These are phyloP conservation scores for Ictalurus punctatus DNA, from an alignment of 2,113 vertebrate genomes.

Conservation along the genomic window DNA sequence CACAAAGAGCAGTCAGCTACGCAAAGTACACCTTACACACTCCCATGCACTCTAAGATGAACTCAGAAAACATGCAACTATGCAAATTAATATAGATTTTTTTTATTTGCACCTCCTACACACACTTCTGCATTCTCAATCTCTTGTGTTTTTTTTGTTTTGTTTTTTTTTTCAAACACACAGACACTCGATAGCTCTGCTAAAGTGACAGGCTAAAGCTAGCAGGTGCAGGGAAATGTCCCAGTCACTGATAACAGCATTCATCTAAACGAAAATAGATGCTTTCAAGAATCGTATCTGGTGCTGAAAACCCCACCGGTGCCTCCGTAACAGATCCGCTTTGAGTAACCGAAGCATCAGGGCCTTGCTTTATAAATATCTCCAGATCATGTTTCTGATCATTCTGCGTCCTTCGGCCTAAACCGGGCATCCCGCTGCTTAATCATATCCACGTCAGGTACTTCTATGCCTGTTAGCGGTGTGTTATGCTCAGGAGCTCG, in stretches of 20 bases:
- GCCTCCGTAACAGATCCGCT: slow-evolving; percentile 72
- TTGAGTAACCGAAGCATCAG: slow-evolving; percentile 65
- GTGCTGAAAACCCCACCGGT: slow-evolving; percentile 65
- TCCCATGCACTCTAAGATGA: background rate
- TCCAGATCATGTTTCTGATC: slow-evolving; percentile 69
- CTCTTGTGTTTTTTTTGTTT: background rate
- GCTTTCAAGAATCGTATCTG: slow-evolving; percentile 75
- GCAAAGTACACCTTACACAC: background rate
- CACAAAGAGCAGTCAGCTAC: background rate
- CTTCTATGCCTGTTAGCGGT: slow-evolving; percentile 52
- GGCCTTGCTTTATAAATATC: slow-evolving; percentile 75
- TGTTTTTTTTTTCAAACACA: background rate
- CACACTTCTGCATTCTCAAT: background rate
- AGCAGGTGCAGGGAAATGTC: slow-evolving; percentile 56
- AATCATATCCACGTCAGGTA: slow-evolving; percentile 57
- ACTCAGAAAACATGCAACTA: background rate
- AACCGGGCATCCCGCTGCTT: slow-evolving; percentile 54
- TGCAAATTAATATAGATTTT: background rate
- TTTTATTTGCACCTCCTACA: background rate
- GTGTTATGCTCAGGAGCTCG: background rate
- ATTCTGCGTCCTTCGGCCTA: slow-evolving; percentile 64
- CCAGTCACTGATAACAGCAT: slow-evolving; percentile 64
- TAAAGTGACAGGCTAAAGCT: slow-evolving; percentile 23
- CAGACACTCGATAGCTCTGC: background rate
- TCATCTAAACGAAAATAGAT: slow-evolving; percentile 74